Evolutionary conservation across 2,888 invertebrate species (phyloP), one percentile per base, ranked within the genome.

Genomic region (Tenodera sinensis): DNA sequence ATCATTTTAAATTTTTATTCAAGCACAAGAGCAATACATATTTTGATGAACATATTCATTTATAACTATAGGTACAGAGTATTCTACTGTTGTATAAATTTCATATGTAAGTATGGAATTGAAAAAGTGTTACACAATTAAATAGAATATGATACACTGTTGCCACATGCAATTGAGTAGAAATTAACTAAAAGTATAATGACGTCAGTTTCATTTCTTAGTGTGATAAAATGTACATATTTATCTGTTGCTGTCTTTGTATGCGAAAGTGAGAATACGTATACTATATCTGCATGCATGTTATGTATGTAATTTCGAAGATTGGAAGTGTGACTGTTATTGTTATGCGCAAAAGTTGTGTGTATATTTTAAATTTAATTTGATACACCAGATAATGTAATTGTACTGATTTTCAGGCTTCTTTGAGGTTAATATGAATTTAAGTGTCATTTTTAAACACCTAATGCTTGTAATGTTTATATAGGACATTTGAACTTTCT

Each of bases 171-270:
- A 42, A 42, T 12, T 42, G 42, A 71, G 20, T 3, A 4, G 54
- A 71, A 71, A 71, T 71, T 0, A 20, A 71, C 54, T 20, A 3
- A 71, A 71, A 71, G 54, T 71, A 71, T 71, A 15, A 54, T 54
- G 54, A 71, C 6, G 25, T 6, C 54, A 71, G 54, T 4, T 71
- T 71, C 20, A 71, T 71, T 20, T 71, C 20, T 71, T 25, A 8
- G 54, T 71, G 54, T 71, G 54, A 71, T 71, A 71, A 71, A 88
- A 42, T 88, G 88, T 88, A 85, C 27, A 88, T 88, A 88, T 88
- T 81, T 82, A 71, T 88, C 84, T 88, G 85, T 88, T 88, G 82
- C 84, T 81, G 82, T 84, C 71, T 88, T 82, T 54, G 84, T 84
- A 42, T 84, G 84, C 27, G 25, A 42, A 42, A 84, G 84, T 84